phyloP scores from a whole-genome alignment of 2,797 vertebrate genomes.

The Darevskia nairensis region DNA sequence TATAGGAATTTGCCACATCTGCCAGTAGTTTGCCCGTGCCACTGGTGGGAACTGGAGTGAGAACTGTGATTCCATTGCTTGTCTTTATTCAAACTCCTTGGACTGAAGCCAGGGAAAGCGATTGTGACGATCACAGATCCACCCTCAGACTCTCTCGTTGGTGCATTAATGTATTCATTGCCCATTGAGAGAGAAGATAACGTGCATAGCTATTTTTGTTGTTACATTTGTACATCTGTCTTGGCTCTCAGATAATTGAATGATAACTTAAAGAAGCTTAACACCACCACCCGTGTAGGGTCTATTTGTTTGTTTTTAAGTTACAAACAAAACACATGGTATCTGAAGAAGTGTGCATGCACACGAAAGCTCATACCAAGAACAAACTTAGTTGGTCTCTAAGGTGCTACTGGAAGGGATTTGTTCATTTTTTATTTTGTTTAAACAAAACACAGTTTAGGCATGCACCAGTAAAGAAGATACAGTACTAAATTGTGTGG shows the following conservation, averaged over 20 bases:
- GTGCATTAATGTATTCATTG: conserved; percentile 18
- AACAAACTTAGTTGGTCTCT: too few relatives aligned
- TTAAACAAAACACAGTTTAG: not conserved
- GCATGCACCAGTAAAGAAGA: not conserved
- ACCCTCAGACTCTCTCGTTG: not conserved
- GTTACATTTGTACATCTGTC: not conserved
- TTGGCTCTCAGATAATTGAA: conserved; percentile 18
- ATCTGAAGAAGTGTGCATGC: too few relatives aligned
- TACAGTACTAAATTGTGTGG: too few relatives aligned
- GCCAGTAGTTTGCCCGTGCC: conserved; percentile 48
- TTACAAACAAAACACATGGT: not conserved
- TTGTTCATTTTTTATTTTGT: too few relatives aligned
- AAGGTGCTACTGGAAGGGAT: too few relatives aligned
- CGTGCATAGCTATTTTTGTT: conserved; percentile 21
- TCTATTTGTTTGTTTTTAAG: not conserved
- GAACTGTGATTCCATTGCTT: conserved; percentile 25
- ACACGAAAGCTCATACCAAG: too few relatives aligned
- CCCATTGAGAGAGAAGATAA: not conserved
- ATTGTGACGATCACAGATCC: conserved; percentile 44
- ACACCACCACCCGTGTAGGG: not conserved
- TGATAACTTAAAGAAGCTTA: conserved; percentile 16
- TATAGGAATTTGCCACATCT: conserved; percentile 25
- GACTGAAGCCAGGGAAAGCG: conserved; percentile 34
- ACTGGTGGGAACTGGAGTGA: conserved; percentile 49
- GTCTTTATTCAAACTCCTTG: conserved; percentile 36